phyloP scores from a whole-genome alignment of 1,140 invertebrate species.

The Globodera rostochiensis region DNA sequence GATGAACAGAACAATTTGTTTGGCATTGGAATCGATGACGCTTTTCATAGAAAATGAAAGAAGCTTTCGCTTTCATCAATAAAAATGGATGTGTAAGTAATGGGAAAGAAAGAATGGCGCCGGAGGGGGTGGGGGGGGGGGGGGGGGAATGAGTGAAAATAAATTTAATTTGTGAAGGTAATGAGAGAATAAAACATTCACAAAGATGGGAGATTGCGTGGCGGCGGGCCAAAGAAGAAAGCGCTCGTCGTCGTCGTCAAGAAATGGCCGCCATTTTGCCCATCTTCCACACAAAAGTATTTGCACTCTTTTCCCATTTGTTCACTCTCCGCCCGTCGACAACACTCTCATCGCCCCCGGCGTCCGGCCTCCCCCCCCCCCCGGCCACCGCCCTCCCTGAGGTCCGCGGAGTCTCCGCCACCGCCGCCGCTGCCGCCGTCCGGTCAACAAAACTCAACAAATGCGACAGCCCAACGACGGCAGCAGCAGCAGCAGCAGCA shows the following conservation, averaged over 20 bases:
- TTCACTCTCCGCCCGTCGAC: slow-evolving; percentile 1
- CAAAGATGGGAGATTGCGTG: slow-evolving; percentile 6
- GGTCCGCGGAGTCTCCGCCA: background rate
- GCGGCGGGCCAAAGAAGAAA: background rate
- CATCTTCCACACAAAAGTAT: background rate
- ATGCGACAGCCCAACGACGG: background rate
- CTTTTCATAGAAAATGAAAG: no score
- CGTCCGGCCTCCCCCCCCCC: background rate
- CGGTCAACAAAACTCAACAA: slow-evolving; percentile 9
- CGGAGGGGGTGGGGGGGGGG: no score
- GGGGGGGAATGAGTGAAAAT: background rate
- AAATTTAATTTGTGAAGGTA: background rate
- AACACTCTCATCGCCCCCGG: background rate
- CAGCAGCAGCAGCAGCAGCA: background rate
- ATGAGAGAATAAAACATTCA: background rate
- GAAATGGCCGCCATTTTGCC: slow-evolving; percentile 12
- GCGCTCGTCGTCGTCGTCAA: background rate
- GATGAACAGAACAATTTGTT: no score
- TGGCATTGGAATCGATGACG: no score
- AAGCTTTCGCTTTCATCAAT: no score
- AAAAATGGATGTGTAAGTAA: background rate
- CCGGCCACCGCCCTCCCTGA: background rate
- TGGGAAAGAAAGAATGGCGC: background rate
- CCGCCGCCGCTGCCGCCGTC: background rate
- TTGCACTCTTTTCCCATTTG: slow-evolving; percentile 1